These are phyloP conservation scores for Thunnus thynnus DNA, from an alignment of 2,113 vertebrate species.

Conservation along the genomic window DNA sequence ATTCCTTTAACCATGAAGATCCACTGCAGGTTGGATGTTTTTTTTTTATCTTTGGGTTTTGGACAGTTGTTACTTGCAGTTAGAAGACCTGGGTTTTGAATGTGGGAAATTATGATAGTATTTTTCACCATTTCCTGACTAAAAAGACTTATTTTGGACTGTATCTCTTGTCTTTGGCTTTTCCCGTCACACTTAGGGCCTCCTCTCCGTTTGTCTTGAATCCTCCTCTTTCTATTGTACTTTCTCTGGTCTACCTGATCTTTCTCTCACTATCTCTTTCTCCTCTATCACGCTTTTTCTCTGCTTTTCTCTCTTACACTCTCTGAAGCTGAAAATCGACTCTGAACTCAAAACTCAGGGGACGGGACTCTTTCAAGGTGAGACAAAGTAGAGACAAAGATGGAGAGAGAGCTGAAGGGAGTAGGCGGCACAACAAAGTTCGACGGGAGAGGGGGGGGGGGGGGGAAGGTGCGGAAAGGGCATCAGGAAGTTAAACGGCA, in stretches of 20 bases:
- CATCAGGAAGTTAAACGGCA: conserved; percentile 8
- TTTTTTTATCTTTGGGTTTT: no score
- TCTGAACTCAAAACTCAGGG: conserved; percentile 54
- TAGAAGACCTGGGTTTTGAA: no score
- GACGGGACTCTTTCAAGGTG: conserved; percentile 60
- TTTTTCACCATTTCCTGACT: no score
- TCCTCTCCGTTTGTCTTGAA: conserved; percentile 3
- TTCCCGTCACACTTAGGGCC: not conserved
- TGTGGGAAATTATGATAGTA: no score
- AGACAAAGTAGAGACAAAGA: conserved; percentile 57
- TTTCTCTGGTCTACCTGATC: conserved; percentile 47
- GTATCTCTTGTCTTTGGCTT: not conserved
- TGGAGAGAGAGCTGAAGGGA: conserved; percentile 14
- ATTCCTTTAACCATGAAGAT: no score
- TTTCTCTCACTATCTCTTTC: not conserved
- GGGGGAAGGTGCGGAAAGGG: not conserved
- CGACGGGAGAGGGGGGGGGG: not conserved
- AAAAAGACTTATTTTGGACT: no score
- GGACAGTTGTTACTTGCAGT: no score
- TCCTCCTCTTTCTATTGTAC: not conserved
- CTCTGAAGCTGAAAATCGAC: conserved; percentile 70
- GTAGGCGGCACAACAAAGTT: conserved; percentile 7
- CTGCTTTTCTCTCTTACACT: conserved; percentile 30
- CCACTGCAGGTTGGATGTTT: no score
- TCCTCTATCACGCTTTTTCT: conserved; percentile 17